Evolutionary conservation across 2,888 invertebrate genomes (phyloP).

Genomic region (Amblyjoppa proteus): DNA sequence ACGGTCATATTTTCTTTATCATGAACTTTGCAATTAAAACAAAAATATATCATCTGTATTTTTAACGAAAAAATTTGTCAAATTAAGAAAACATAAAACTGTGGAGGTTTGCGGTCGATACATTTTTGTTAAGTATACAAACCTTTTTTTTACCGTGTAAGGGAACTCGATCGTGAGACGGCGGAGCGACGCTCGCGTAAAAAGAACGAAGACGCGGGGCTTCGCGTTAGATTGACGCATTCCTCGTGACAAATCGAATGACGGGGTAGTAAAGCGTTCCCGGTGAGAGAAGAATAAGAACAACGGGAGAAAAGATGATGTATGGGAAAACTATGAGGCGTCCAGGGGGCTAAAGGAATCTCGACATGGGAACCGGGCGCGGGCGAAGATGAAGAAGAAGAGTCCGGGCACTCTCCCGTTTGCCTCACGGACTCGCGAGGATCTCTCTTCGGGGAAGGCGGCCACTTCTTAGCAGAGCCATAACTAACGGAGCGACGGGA

Average conservation of each 20-base stretch:
- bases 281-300: conserved; percentile 45
- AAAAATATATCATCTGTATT: neutral
- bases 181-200: neutral
- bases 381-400: conserved; percentile 43
- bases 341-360: conserved; percentile 56
- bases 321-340: conserved; percentile 67
- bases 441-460: conserved; percentile 71
- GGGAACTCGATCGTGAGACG: neutral
- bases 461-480: conserved; percentile 75
- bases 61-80: neutral
- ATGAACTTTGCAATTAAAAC: no score
- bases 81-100: neutral
- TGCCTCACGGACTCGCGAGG: conserved; percentile 24
- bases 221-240: conserved; percentile 32
- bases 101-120: neutral
- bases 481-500: conserved; percentile 76
- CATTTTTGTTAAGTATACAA: neutral
- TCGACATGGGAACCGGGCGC: conserved; percentile 56
- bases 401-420: conserved; percentile 40
- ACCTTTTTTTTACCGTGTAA: neutral
- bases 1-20: no score
- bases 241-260: conserved; percentile 56
- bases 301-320: conserved; percentile 61
- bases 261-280: conserved; percentile 32
- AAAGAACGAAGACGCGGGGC: neutral